Evolutionary conservation across 2,888 invertebrate genomes (phyloP), one percentile per base, ranked within the genome.

Genomic region (Leucophenga montana): DNA sequence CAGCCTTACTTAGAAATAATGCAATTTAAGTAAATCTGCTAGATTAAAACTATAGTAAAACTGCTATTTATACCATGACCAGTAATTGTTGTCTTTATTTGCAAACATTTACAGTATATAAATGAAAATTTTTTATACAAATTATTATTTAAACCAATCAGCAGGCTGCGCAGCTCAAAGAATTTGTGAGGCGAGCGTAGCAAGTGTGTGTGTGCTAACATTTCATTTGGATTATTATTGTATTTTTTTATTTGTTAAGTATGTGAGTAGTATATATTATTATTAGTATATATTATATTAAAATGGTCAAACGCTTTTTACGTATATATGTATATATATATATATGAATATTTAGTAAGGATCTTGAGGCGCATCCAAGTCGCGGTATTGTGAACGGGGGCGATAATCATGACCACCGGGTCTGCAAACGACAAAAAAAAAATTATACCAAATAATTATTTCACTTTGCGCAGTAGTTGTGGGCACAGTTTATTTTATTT

Each of bases 331-430:
- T 61, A 46, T 48, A 48, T 22, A 14, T 11, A 48, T 22, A 14
- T 64, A n/a, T 46, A 14, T 48, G n/a, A 48, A n/a, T n/a, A 22
- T 67, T 79, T 82, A 82, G 73, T 83, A 86, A 77, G 95, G 95
- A 90, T 96, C 96, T 89, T 95, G 92, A 76, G 96, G 96, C 79
- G 96, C 96, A 90, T 97, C 97, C 91, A 97, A 92, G 90, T 97
- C 97, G 88, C 96, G 92, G 91, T 97, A 97, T 90, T 96, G 95
- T 88, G 81, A 96, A 95, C 87, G 96, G 93, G 84, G 95, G 95
- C 96, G 93, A 90, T 94, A 95, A 89, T 96, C 95, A 79, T 84
- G 84, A 85, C 92, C 92, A 87, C 92, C 93, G 86, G 92, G 92
- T 87, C 95, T 94, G 92, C 89, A 93, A 92, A 90, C 91, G 92